Base-by-base conservation (phyloP, 2,888 invertebrate species). In the Andricus curvator region DNA sequence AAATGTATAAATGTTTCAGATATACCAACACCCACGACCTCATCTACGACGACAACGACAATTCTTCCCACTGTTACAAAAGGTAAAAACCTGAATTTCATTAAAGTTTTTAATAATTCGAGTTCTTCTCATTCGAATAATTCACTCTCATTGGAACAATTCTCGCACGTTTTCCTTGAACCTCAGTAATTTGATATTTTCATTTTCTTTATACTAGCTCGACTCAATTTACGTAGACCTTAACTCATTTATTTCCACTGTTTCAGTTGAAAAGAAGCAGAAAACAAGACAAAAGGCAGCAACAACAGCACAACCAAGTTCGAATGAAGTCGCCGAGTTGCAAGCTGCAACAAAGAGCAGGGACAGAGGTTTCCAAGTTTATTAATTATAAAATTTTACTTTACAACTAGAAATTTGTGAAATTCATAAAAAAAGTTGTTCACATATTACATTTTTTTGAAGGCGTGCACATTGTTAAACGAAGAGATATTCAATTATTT, bases 201-300 rank as follows among this genome's bases (percentile, higher is more conserved):
- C 13, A 25, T 62, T 25, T 64, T 64, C 22, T 64, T 25, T 17
- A 64, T 15, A 64, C 64, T 1, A 22, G 56, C 22, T 11, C 11
- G 56, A 60, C 56, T 60, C 22, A 60, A 60, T 60, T 60, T 22
- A 60, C 6, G 64, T 15, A 5, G 22, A 64, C 64, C 29, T 15
- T 64, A 29, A 20, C 48, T 78, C 20, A 41, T 78, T 80, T 77
- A 67, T 60, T 79, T 6, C n/a, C 33, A 60, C 44, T 62, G 37
- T 64, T 70, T n/a, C 41, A 84, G 84, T 70, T 60, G 84, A 82
- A 25, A 84, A 78, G 20, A 79, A 74, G 13, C 82, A 80, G 37
- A 80, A 74, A 62, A 68, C 51, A n/a, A 37, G 74, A 56, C 74
- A 74, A 51, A 74, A 74, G 15, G 29, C 74, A 56, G 56, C 33